Conservation (phyloP, 2,113 vertebrate genomes). For the Colinus virginianus region DNA sequence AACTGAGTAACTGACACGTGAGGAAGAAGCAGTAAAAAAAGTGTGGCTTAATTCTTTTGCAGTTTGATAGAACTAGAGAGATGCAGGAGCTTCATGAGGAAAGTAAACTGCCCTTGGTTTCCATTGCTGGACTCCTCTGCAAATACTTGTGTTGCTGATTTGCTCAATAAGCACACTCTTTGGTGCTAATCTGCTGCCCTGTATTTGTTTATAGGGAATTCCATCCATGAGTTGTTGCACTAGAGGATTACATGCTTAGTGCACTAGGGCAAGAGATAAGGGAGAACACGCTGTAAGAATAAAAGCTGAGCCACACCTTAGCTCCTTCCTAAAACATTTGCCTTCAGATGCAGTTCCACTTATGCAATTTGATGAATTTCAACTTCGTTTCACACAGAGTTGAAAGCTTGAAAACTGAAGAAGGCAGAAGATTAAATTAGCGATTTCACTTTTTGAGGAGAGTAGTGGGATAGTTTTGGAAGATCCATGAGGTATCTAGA, state of each 20-base stretch:
- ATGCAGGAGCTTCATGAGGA: background rate
- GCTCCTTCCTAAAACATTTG: background rate
- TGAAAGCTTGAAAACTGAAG: background rate
- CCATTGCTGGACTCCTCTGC: background rate
- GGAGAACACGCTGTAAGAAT: background rate
- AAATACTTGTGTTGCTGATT: background rate
- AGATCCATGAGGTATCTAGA: background rate
- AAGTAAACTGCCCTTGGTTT: slow-evolving; percentile 15
- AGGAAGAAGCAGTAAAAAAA: slow-evolving; percentile 49
- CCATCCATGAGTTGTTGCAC: background rate
- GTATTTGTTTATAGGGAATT: background rate
- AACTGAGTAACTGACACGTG: slow-evolving; percentile 55
- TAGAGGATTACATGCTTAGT: background rate
- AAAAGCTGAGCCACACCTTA: background rate
- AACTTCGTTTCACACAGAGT: background rate
- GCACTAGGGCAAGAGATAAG: background rate
- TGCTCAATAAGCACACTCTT: background rate
- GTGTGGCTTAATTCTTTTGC: slow-evolving; percentile 40
- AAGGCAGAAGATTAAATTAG: background rate
- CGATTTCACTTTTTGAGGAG: background rate
- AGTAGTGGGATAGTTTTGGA: background rate
- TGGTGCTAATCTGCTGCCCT: background rate
- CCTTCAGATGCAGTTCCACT: background rate
- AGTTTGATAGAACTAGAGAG: slow-evolving; percentile 37
- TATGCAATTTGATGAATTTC: background rate